Evolutionary conservation across 2,113 vertebrate genomes (phyloP).

Genomic region (Suricata suricatta): DNA sequence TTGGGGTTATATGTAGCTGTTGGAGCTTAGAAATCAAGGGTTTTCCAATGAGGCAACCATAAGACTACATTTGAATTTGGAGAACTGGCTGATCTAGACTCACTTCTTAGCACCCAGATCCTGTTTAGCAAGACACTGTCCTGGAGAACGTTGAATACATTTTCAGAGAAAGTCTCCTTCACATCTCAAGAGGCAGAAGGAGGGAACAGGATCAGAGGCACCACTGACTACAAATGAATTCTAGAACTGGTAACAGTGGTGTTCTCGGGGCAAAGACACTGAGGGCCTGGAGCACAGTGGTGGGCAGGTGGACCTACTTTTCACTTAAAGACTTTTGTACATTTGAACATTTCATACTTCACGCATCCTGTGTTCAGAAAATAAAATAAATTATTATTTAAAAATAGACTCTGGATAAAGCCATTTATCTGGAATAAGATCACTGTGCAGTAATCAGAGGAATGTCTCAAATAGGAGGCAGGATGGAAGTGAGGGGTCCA

Average conservation of each 20-base stretch:
- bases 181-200: neutral
- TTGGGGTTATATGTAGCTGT: neutral
- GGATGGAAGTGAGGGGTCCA: neutral
- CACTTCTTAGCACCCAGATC: neutral
- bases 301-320: neutral
- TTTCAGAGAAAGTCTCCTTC: neutral
- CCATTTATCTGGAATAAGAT: neutral
- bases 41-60: neutral
- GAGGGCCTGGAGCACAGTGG: neutral
- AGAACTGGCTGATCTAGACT: neutral
- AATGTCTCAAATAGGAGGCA: neutral
- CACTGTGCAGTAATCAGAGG: neutral
- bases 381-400: neutral
- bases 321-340: neutral
- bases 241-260: neutral
- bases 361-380: neutral
- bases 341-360: neutral
- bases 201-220: neutral
- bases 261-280: neutral
- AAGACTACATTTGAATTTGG: neutral
- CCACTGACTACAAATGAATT: neutral
- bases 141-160: neutral
- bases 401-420: neutral
- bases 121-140: neutral
- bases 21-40: neutral